phyloP scores from a whole-genome alignment of 2,888 invertebrate genomes.

The Ochlodes sylvanus region DNA sequence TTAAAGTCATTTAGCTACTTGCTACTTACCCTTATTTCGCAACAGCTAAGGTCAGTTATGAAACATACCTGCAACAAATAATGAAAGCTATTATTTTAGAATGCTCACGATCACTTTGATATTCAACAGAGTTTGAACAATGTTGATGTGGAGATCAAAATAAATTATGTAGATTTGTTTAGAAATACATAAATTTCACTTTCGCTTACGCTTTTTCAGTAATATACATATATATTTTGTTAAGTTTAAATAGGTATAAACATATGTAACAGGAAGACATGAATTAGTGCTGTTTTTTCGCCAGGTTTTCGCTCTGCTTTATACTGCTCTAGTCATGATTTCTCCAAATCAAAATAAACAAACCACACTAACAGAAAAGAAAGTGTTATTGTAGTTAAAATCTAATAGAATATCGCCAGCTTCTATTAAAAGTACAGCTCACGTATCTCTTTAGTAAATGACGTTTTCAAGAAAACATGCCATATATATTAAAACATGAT shows the following conservation, averaged over 20 bases:
- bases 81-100: slow-evolving; percentile 63
- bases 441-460: neutral
- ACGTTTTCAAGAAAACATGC: slow-evolving; percentile 2
- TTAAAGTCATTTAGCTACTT: slow-evolving; percentile 43
- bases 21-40: slow-evolving; percentile 52
- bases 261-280: too few species aligned
- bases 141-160: neutral
- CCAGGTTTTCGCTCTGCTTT: too few species aligned
- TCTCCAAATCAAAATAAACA: too few species aligned
- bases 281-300: too few species aligned
- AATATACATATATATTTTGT: too few species aligned
- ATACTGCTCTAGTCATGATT: too few species aligned
- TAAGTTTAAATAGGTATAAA: too few species aligned
- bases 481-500: neutral
- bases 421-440: neutral
- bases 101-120: slow-evolving; percentile 55
- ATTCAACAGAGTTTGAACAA: slow-evolving; percentile 6
- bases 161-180: slow-evolving; percentile 13
- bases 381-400: neutral
- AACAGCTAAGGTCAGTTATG: slow-evolving; percentile 52
- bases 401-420: neutral
- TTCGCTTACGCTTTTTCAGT: too few species aligned
- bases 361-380: too few species aligned
- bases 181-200: neutral
- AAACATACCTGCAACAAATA: slow-evolving; percentile 79